These are phyloP conservation scores for Spialia ferax DNA, from an alignment of 2,888 invertebrate species.

Conservation along the genomic window DNA sequence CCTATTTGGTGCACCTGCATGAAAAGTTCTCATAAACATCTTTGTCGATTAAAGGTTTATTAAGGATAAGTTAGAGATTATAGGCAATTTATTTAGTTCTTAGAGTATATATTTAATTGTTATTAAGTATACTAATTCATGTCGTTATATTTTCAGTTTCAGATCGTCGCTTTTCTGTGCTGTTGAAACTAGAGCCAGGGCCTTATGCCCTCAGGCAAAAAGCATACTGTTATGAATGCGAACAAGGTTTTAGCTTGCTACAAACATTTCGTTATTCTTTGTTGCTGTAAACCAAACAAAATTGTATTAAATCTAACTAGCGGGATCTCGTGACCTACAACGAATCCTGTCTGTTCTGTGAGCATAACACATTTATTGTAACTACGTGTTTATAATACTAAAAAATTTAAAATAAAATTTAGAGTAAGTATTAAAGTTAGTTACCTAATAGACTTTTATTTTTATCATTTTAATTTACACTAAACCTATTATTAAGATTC, in stretches of 20 bases:
- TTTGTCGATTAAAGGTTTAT: too few relatives aligned
- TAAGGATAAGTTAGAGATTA: too few relatives aligned
- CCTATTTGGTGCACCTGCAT: too few relatives aligned
- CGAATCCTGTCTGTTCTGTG: slow-evolving; percentile 16
- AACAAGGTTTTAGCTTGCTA: slow-evolving; percentile 59
- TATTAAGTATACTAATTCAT: not conserved
- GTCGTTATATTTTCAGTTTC: too few relatives aligned
- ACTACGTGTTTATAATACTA: not conserved
- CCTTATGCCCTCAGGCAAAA: slow-evolving; percentile 60
- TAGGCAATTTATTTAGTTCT: too few relatives aligned
- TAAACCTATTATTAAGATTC: too few relatives aligned
- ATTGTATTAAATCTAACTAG: slow-evolving; percentile 49
- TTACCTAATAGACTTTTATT: too few relatives aligned
- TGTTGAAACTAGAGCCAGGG: not conserved
- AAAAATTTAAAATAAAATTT: not conserved
- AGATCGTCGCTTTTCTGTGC: not conserved
- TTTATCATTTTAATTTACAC: too few relatives aligned
- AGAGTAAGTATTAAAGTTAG: too few relatives aligned
- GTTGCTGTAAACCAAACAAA: slow-evolving; percentile 45
- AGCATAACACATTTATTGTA: slow-evolving; percentile 17
- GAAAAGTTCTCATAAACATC: too few relatives aligned
- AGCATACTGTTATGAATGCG: slow-evolving; percentile 66
- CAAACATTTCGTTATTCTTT: slow-evolving; percentile 47
- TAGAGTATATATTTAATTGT: too few relatives aligned
- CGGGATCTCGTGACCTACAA: slow-evolving; percentile 34